These are phyloP conservation scores for Melanotaenia trifasciata DNA, from an alignment of 2,797 vertebrate species.

Conservation along the genomic window DNA sequence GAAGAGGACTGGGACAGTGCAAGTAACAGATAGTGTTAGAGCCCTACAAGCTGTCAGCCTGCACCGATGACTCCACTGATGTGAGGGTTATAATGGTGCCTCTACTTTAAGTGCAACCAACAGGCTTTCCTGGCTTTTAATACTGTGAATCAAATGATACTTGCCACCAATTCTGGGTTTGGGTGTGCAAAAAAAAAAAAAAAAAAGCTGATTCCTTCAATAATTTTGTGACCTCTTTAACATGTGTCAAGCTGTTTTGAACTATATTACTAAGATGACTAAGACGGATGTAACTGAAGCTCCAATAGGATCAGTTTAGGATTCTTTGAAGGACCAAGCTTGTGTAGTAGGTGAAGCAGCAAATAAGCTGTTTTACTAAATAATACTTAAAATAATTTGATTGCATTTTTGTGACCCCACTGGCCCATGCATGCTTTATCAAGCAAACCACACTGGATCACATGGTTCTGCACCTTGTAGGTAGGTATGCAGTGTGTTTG, in stretches of 20 bases:
- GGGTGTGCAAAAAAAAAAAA: slow-evolving; percentile 19
- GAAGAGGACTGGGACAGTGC: slow-evolving; percentile 57
- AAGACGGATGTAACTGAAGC: slow-evolving; percentile 8
- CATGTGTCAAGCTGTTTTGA: not conserved
- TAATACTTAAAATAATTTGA: slow-evolving; percentile 49
- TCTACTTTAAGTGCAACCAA: slow-evolving; percentile 32
- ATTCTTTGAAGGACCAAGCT: slow-evolving; percentile 26
- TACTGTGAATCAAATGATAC: slow-evolving; percentile 1
- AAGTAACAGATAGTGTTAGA: slow-evolving; percentile 52
- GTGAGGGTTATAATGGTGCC: slow-evolving; percentile 35
- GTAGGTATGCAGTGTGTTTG: slow-evolving; percentile 28
- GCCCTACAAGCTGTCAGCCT: slow-evolving; percentile 57
- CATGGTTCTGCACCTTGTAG: slow-evolving; percentile 43
- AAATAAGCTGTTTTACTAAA: slow-evolving; percentile 57
- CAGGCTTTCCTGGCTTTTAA: slow-evolving; percentile 20
- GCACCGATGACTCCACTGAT: slow-evolving; percentile 55
- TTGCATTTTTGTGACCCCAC: slow-evolving; percentile 55
- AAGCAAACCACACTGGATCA: slow-evolving; percentile 11
- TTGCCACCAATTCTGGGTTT: not conserved
- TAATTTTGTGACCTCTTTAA: slow-evolving; percentile 24
- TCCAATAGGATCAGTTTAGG: not conserved
- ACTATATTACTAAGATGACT: slow-evolving; percentile 12
- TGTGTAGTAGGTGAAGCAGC: slow-evolving; percentile 38
- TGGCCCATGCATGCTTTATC: slow-evolving; percentile 54
- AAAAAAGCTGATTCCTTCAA: slow-evolving; percentile 37